A percentile compares a stretch with the other conserved stretches of the same genome.
These are phyloP conservation scores for Sparus aurata DNA, from an alignment of 2,797 vertebrate genomes.

Conservation along the genomic window DNA sequence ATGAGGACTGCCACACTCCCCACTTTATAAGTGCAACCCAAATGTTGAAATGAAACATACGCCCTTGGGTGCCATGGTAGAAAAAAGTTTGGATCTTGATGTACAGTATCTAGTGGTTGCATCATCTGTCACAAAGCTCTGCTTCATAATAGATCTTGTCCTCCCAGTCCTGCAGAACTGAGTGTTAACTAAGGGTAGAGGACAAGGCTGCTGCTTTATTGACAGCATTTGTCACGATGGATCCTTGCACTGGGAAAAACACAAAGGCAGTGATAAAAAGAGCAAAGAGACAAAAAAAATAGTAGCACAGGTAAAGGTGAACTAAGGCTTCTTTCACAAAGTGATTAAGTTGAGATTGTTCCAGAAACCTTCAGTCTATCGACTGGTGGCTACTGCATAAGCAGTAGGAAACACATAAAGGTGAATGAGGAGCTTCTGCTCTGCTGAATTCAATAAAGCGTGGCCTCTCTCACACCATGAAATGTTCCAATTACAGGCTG, in stretches of 20 bases:
- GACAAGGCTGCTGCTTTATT: constrained; percentile 35
- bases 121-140: background rate
- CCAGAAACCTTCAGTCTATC: constrained; percentile 9
- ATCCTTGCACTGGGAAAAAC: background rate
- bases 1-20: no score
- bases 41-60: no score
- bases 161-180: constrained; percentile 12
- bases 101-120: background rate
- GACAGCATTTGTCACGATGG: constrained; percentile 24
- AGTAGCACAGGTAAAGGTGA: background rate
- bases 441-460: constrained; percentile 32
- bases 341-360: background rate
- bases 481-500: constrained; percentile 70
- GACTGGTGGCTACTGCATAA: background rate
- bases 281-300: background rate
- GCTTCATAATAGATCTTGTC: background rate
- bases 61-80: background rate
- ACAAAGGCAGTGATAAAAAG: constrained; percentile 14
- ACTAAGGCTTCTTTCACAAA: background rate
- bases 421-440: constrained; percentile 31
- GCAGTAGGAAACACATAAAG: constrained; percentile 16
- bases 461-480: constrained; percentile 38
- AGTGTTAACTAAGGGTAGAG: constrained; percentile 11
- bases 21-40: no score
- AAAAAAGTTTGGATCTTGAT: background rate